Percentiles rank a stretch among this genome's conserved stretches.
These are phyloP conservation scores for Alcis repandata DNA, from an alignment of 2,888 invertebrate species.

Conservation along the genomic window DNA sequence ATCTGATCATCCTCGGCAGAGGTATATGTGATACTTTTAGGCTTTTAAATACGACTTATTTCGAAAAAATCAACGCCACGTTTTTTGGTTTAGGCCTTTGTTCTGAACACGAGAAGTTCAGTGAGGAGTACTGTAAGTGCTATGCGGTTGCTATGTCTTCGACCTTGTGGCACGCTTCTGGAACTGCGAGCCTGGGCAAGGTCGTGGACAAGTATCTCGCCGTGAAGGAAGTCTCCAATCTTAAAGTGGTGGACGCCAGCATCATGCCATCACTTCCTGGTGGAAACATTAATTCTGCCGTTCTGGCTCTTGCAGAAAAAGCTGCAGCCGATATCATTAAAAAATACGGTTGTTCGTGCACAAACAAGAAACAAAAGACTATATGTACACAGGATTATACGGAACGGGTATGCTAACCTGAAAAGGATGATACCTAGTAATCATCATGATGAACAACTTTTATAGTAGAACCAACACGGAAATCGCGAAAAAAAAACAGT, in stretches of 20 bases:
- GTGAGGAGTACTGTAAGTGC: constrained; percentile 51
- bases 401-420: too few species aligned
- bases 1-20: constrained; percentile 37
- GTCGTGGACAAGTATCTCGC: constrained; percentile 88
- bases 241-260: constrained; percentile 59
- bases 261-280: constrained; percentile 83
- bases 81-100: constrained; percentile 50
- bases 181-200: constrained; percentile 91
- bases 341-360: too few species aligned
- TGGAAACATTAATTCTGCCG: constrained; percentile 81
- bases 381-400: too few species aligned
- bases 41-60: constrained; percentile 48
- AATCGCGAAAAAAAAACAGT: too few species aligned
- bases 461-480: too few species aligned
- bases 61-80: constrained; percentile 39
- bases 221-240: constrained; percentile 46
- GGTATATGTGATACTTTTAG: constrained; percentile 43
- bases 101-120: constrained; percentile 13
- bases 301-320: constrained; percentile 57
- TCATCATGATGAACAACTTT: too few species aligned
- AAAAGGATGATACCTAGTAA: too few species aligned
- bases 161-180: constrained; percentile 90
- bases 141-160: constrained; percentile 66
- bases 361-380: too few species aligned
- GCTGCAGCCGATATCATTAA: constrained; percentile 34